These are phyloP conservation scores for Zaprionus africanus DNA, from an alignment of 1,140 invertebrate species.

Conservation along the genomic window DNA sequence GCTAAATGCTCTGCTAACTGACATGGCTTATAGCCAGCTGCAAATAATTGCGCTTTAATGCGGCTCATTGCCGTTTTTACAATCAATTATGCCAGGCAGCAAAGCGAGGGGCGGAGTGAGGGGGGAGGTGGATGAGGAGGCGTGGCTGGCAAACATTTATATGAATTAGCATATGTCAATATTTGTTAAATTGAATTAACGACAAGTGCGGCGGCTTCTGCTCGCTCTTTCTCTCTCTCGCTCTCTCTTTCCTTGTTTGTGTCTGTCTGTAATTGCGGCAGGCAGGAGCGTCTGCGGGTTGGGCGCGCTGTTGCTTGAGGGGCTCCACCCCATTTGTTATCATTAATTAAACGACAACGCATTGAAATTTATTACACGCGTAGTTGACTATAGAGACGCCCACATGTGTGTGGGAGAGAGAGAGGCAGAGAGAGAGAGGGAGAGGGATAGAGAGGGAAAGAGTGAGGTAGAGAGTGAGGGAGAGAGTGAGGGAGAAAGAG, in stretches of 20 bases:
- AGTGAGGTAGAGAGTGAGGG: not conserved
- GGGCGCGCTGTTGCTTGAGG: conserved; percentile 12
- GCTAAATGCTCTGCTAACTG: conserved; percentile 53
- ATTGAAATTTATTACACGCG: conserved; percentile 83
- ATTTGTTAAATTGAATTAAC: conserved; percentile 83
- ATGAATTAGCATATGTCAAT: conserved; percentile 83
- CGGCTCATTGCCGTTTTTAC: conserved; percentile 80
- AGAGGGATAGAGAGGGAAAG: not conserved
- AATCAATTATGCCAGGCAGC: conserved; percentile 69
- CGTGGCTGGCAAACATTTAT: conserved; percentile 69
- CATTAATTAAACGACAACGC: conserved; percentile 83
- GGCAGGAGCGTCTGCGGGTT: conserved; percentile 4
- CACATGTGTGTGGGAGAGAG: not conserved
- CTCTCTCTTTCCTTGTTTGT: not conserved
- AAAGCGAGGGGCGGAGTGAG: not conserved
- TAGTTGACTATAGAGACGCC: conserved; percentile 56
- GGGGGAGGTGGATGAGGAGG: not conserved
- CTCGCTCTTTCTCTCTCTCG: too few relatives aligned
- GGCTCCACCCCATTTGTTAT: conserved; percentile 70
- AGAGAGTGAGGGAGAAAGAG: not conserved
- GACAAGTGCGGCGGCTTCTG: conserved; percentile 18
- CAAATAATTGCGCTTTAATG: conserved; percentile 80
- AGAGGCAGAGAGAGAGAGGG: not conserved
- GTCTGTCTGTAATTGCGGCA: conserved; percentile 5
- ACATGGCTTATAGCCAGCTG: conserved; percentile 65